phyloP scores from a whole-genome alignment of 1,140 invertebrate genomes.

The Drosophila watanabei region DNA sequence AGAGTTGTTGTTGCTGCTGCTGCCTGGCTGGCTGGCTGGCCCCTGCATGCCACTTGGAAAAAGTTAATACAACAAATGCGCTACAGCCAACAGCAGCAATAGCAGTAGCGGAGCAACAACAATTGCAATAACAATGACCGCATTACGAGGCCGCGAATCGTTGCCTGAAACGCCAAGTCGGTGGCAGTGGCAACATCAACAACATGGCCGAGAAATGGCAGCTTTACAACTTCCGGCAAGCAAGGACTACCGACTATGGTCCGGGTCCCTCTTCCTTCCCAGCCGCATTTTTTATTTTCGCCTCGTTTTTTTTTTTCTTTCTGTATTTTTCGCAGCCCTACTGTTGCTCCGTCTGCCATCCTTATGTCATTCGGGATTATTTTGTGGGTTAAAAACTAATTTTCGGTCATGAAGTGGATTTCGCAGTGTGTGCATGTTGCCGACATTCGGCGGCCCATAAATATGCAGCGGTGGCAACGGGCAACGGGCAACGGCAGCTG shows the following conservation, averaged over 20 bases:
- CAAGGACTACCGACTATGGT: conserved; percentile 49
- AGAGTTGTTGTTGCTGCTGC: conserved; percentile 25
- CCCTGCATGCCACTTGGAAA: conserved; percentile 75
- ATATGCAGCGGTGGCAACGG: conserved; percentile 62
- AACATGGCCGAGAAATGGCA: conserved; percentile 82
- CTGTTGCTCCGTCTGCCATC: conserved; percentile 56
- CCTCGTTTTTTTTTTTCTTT: not conserved
- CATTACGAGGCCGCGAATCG: conserved; percentile 83
- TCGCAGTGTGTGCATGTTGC: conserved; percentile 61
- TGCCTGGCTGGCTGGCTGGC: conserved; percentile 33
- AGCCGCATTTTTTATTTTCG: conserved; percentile 27
- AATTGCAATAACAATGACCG: conserved; percentile 77
- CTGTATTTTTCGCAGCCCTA: conserved; percentile 6
- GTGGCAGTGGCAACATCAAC: conserved; percentile 61
- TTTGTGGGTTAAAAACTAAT: conserved; percentile 84
- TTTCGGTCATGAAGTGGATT: conserved; percentile 83
- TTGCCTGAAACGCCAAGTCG: conserved; percentile 66
- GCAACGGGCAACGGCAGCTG: conserved; percentile 23
- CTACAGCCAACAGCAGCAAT: conserved; percentile 45
- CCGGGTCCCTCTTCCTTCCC: conserved; percentile 6
- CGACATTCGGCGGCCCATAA: conserved; percentile 71
- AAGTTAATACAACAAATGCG: conserved; percentile 83
- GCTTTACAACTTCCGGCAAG: conserved; percentile 83
- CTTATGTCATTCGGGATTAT: conserved; percentile 84
- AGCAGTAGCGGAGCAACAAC: conserved; percentile 40